Evolutionary conservation across 2,113 vertebrate genomes (phyloP), one percentile per base, ranked within the genome.

Genomic region (Loxodonta africana): DNA sequence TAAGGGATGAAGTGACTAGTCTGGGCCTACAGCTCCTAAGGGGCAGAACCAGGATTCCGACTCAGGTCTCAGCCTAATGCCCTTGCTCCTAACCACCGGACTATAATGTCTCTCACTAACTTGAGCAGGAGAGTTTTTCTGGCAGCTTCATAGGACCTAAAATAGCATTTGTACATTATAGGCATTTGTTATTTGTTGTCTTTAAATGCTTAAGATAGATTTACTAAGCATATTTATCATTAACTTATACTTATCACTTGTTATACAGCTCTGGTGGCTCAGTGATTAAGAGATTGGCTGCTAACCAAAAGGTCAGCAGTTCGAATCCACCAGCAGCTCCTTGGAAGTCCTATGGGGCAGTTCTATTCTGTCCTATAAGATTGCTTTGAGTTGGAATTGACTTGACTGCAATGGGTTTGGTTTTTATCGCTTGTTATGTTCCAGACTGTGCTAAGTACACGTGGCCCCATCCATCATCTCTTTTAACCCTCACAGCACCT

Each of bases 361-460:
- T 57, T 57, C 53, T 57, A 57, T 14, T 57, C 53, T 57, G 53
- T 57, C 53, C 53, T 57, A 57, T 17, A 57, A 14, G 53, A 17
- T 57, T 12, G 12, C 53, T 57, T 3, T 57, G 53, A 57, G 53
- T 57, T 12, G 15, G 53, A 57, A 57, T 57, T 57, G 53, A 57
- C 53, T 57, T 17, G 15, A 57, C 15, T 2, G 53, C 53, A 57
- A 17, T 14, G 15, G 12, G 53, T 57, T 57, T 57, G 11, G 53
- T 57, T 57, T 57, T 53, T 53, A 2, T 21, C 44, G 2, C 9
- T 48, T 11, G 73, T 57, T 41, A 10, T 41, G 28, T 2, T 26
- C 18, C 60, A 48, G 57, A 2, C 67, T 1, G 46, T 46, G 14
- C 80, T 30, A 23, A 69, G 26, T 0, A 18, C 2, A 0, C 0